Evolutionary conservation across 2,888 invertebrate genomes (phyloP).

Genomic region (Spodoptera littoralis): DNA sequence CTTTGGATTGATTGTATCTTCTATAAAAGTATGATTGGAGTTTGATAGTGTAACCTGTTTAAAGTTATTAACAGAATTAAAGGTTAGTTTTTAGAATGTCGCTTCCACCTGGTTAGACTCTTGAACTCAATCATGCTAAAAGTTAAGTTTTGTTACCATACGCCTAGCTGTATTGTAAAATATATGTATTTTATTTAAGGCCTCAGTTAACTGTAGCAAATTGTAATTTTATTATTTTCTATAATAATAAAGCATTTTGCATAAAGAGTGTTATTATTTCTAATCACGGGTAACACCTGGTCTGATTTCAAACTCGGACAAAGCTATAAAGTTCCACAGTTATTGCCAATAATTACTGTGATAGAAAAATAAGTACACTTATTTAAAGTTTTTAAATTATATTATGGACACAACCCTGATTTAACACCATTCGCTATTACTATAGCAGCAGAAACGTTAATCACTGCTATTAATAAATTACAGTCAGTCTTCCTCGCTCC

Average conservation of each 20-base stretch:
- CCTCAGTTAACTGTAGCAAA: constrained; percentile 36
- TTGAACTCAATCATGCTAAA: constrained; percentile 74
- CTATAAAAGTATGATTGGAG: constrained; percentile 61
- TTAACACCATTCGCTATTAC: constrained; percentile 17
- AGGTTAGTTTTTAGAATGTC: not conserved
- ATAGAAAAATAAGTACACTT: constrained; percentile 12
- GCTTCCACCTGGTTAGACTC: constrained; percentile 72
- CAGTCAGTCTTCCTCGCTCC: constrained; percentile 42
- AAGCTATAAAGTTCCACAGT: too few species aligned
- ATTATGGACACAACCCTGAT: constrained; percentile 31
- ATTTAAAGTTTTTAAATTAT: constrained; percentile 13
- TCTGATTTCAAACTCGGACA: too few species aligned
- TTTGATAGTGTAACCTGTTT: constrained; percentile 74
- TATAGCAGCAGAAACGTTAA: constrained; percentile 10
- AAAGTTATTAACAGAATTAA: not conserved
- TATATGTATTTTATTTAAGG: constrained; percentile 49
- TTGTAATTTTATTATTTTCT: constrained; percentile 48
- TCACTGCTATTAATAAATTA: constrained; percentile 7
- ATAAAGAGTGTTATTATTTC: not conserved
- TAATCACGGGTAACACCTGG: not conserved
- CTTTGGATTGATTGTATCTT: constrained; percentile 35
- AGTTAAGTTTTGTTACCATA: constrained; percentile 58
- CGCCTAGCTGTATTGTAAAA: constrained; percentile 40
- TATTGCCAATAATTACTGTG: not conserved
- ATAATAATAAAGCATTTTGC: constrained; percentile 56